phyloP scores from a whole-genome alignment of 2,113 vertebrate genomes.

The Ia io region DNA sequence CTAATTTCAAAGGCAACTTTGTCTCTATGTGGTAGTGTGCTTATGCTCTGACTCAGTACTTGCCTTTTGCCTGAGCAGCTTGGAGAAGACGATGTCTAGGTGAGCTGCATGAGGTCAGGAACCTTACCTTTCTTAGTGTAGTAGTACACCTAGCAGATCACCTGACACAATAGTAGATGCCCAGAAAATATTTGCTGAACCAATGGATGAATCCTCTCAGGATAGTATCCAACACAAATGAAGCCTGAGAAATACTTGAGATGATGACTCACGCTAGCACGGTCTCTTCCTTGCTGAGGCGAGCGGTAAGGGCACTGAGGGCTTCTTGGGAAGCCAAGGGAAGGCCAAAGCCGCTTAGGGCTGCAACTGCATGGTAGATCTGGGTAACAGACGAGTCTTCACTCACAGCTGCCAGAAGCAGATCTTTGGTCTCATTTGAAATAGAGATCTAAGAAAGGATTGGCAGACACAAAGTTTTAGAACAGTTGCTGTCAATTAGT shows the following conservation, averaged over 20 bases:
- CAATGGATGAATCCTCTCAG: not conserved
- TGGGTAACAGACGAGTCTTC: constrained; percentile 94
- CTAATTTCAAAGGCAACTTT: not conserved
- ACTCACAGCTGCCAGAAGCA: constrained; percentile 93
- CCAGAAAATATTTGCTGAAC: not conserved
- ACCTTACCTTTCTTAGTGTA: not conserved
- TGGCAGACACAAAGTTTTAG: not conserved
- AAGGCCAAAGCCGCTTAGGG: constrained; percentile 92
- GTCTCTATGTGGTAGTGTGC: not conserved
- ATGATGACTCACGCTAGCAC: constrained; percentile 90
- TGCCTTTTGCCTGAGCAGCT: not conserved
- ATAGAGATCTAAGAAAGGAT: constrained; percentile 87
- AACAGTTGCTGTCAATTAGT: not conserved
- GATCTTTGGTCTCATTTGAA: constrained; percentile 95
- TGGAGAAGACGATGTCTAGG: not conserved
- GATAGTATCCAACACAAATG: not conserved
- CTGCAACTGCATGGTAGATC: constrained; percentile 93
- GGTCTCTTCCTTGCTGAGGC: constrained; percentile 95
- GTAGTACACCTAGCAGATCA: not conserved
- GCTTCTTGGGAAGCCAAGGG: constrained; percentile 95
- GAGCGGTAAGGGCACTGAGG: constrained; percentile 88
- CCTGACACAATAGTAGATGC: not conserved
- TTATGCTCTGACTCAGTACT: not conserved
- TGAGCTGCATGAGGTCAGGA: not conserved
- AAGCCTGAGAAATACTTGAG: not conserved